Conservation (phyloP, 1,140 invertebrate genomes). For the Idris sp. region DNA sequence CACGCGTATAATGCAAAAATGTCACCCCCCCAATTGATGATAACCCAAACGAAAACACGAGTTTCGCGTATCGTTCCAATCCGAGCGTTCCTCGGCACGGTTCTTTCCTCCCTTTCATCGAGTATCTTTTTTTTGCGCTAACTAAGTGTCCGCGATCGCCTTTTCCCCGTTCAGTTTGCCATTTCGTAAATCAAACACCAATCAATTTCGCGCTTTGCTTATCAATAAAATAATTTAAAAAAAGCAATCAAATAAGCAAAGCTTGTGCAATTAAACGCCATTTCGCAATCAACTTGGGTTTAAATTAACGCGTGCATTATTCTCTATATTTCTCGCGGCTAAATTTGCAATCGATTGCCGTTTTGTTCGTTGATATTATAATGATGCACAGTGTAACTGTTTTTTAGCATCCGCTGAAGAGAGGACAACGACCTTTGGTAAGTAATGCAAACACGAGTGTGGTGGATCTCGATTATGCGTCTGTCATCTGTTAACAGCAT, state of each 20-base stretch:
- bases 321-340: conserved; percentile 14
- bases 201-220: too few species aligned
- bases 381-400: conserved; percentile 71
- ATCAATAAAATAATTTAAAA: too few species aligned
- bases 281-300: conserved; percentile 19
- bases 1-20: conserved; percentile 67
- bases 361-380: conserved; percentile 22
- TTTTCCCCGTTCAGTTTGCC: too few species aligned
- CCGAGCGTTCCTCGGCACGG: conserved; percentile 24
- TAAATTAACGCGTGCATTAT: conserved; percentile 14
- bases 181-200: too few species aligned
- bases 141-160: conserved; percentile 6
- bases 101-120: conserved; percentile 45
- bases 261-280: conserved; percentile 36
- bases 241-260: conserved; percentile 7
- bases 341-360: conserved; percentile 7
- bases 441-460: conserved; percentile 43
- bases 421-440: conserved; percentile 64
- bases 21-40: conserved; percentile 64
- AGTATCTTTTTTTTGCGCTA: conserved; percentile 30
- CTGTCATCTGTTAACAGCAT: too few species aligned
- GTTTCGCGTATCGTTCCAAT: conserved; percentile 50
- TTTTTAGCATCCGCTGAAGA: conserved; percentile 73
- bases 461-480: not conserved
- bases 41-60: conserved; percentile 56